Conservation (phyloP, 2,888 invertebrate species). For the Boloria euphrosyne region DNA sequence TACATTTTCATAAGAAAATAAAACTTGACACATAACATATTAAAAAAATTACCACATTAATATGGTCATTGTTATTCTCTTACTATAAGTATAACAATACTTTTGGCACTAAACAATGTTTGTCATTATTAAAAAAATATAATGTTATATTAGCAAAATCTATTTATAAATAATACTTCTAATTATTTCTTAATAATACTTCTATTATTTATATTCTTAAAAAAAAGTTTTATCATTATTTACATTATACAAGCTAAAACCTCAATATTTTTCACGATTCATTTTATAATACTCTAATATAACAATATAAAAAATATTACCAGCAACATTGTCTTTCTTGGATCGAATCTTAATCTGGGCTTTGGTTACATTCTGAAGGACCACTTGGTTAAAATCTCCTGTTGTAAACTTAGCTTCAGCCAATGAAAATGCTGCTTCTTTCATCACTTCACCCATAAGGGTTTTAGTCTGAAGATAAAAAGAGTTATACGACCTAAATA, state of each 20-base stretch:
- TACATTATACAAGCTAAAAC: too few species aligned
- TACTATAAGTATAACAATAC: too few species aligned
- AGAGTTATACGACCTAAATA: background rate
- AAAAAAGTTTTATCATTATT: too few species aligned
- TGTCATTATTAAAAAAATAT: background rate
- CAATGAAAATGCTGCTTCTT: constrained; percentile 98
- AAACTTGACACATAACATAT: too few species aligned
- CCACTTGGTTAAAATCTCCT: constrained; percentile 99
- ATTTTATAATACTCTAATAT: background rate
- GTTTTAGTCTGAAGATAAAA: constrained; percentile 90
- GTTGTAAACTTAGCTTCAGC: constrained; percentile 99
- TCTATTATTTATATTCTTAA: too few species aligned
- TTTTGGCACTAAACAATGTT: too few species aligned
- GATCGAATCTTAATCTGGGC: constrained; percentile 98
- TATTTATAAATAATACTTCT: too few species aligned
- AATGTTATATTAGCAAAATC: too few species aligned
- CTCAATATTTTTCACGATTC: background rate
- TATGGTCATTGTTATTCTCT: too few species aligned
- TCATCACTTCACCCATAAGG: constrained; percentile 99
- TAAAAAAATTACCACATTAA: too few species aligned
- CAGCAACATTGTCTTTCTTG: constrained; percentile 99
- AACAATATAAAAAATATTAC: constrained; percentile 61
- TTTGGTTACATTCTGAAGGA: constrained; percentile 98
- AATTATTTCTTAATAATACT: too few species aligned
- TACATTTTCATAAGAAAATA: too few species aligned